A percentile compares a stretch with the other conserved stretches of the same genome.
Evolutionary conservation across 2,113 vertebrate species (phyloP).

Genomic region (Myrmophylax atrothorax): DNA sequence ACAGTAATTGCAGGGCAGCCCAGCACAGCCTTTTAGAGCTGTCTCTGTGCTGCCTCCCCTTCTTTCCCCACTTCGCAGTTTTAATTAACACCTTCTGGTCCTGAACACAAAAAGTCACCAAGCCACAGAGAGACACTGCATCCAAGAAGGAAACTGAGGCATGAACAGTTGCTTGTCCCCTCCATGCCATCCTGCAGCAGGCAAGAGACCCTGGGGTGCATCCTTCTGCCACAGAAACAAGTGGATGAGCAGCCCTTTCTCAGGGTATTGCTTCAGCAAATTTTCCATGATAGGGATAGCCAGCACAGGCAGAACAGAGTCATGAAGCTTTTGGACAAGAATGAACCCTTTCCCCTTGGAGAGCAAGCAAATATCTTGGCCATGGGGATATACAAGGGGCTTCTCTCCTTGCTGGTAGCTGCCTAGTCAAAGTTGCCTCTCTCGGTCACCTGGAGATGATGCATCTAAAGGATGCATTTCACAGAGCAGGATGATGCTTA

Average conservation of each 20-base stretch:
- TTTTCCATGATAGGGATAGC: not conserved
- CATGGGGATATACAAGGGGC: not conserved
- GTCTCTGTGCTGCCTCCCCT: rapidly evolving
- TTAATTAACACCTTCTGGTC: not conserved
- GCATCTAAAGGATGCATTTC: not conserved
- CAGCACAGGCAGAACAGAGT: not conserved
- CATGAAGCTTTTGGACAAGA: not conserved
- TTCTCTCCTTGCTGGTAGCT: not conserved
- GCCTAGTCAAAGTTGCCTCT: not conserved
- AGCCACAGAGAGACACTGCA: not conserved
- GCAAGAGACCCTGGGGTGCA: not conserved
- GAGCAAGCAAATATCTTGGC: not conserved
- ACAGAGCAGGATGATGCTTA: not conserved
- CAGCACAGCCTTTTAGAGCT: not conserved
- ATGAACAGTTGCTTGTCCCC: not conserved
- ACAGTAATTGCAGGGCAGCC: not conserved
- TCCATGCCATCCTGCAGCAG: not conserved
- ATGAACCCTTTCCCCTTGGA: not conserved
- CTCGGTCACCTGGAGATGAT: not conserved
- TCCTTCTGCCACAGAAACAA: not conserved
- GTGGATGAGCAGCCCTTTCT: not conserved
- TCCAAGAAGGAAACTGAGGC: not conserved
- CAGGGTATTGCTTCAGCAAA: not conserved
- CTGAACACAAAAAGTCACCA: not conserved
- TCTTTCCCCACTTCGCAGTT: not conserved